A percentile compares a stretch with the other conserved stretches of the same genome.
Evolutionary conservation across 2,888 invertebrate genomes (phyloP).

Genomic region (Nudaria mundana): DNA sequence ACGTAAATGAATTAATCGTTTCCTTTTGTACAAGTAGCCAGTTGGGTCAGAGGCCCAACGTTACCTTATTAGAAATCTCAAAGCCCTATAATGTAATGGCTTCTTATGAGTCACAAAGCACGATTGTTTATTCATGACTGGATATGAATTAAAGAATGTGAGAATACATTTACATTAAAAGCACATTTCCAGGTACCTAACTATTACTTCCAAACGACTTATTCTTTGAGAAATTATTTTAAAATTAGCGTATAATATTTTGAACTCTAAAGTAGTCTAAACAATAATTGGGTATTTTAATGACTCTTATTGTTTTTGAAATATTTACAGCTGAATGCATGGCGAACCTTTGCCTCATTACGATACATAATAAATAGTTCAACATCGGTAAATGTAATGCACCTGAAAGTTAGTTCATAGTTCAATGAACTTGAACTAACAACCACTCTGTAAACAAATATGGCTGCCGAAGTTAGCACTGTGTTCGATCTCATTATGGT

Average conservation of each 20-base stretch:
- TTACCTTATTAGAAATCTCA: neutral
- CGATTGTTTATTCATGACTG: too few species aligned
- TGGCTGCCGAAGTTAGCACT: slow-evolving; percentile 7
- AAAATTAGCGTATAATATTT: too few species aligned
- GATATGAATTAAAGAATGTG: too few species aligned
- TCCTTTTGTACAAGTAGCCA: neutral
- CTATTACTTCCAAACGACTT: too few species aligned
- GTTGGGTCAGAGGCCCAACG: neutral
- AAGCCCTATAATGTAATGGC: neutral
- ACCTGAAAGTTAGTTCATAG: slow-evolving; percentile 27
- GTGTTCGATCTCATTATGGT: slow-evolving; percentile 1
- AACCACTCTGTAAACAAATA: slow-evolving; percentile 22
- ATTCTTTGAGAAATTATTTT: too few species aligned
- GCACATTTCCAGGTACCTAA: neutral
- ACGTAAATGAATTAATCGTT: neutral
- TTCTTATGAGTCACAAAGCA: neutral
- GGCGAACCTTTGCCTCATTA: slow-evolving; percentile 9
- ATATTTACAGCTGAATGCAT: neutral
- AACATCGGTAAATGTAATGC: slow-evolving; percentile 18
- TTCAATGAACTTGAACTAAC: slow-evolving; percentile 17
- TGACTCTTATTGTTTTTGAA: neutral
- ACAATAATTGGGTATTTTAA: neutral
- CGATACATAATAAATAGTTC: slow-evolving; percentile 25
- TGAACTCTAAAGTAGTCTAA: neutral
- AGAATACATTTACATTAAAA: neutral